Evolutionary conservation across 2,113 vertebrate genomes (phyloP).

Genomic region (Ictalurus punctatus): DNA sequence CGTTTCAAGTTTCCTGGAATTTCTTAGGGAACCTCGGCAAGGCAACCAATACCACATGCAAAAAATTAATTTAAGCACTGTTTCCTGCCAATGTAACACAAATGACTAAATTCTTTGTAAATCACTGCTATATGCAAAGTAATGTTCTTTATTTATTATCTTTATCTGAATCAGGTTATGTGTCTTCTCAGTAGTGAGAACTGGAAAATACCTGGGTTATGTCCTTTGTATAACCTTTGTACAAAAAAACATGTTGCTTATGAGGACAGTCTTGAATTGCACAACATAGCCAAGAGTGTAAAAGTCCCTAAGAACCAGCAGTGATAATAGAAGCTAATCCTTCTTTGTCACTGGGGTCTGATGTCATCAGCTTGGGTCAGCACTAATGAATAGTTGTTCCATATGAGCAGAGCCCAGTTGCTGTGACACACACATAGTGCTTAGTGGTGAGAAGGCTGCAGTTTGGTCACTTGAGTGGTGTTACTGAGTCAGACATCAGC

Average conservation of each 20-base stretch:
- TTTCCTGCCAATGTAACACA: no score
- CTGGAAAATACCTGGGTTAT: background rate
- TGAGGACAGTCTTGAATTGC: background rate
- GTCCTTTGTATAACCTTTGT: background rate
- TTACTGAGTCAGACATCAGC: constrained; percentile 46
- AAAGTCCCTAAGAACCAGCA: constrained; percentile 6
- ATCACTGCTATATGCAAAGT: background rate
- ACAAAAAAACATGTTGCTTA: background rate
- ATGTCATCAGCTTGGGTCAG: constrained; percentile 59
- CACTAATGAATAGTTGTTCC: constrained; percentile 56
- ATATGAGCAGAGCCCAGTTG: constrained; percentile 27
- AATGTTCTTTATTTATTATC: background rate
- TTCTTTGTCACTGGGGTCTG: constrained; percentile 49
- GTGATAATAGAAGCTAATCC: constrained; percentile 47
- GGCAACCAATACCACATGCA: no score
- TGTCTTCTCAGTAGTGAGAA: background rate
- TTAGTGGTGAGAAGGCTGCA: constrained; percentile 6
- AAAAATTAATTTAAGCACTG: no score
- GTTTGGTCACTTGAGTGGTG: constrained; percentile 39
- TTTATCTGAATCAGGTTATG: background rate
- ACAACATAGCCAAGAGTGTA: background rate
- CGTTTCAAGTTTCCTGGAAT: no score
- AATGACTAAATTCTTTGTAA: no score
- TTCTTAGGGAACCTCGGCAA: no score
- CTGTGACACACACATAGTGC: constrained; percentile 57